Conservation (phyloP, 2,888 invertebrate genomes). For the Ophioninae sp. region DNA sequence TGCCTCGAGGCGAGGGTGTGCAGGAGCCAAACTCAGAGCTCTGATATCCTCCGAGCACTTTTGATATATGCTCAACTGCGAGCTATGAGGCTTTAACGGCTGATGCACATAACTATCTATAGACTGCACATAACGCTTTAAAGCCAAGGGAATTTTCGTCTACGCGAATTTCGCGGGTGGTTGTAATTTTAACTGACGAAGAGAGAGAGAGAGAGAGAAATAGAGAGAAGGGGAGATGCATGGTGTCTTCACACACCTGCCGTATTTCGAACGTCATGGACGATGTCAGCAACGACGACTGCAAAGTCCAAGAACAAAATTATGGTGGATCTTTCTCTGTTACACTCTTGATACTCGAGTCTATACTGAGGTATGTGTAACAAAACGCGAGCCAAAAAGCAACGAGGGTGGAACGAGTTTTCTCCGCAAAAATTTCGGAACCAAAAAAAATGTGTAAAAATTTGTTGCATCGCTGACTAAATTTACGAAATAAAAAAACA, state of each 20-base stretch:
- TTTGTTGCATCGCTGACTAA: neutral
- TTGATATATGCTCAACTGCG: slow-evolving; percentile 60
- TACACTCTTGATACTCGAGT: neutral
- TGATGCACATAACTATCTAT: slow-evolving; percentile 30
- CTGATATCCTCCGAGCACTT: slow-evolving; percentile 51
- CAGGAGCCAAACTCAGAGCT: slow-evolving; percentile 14
- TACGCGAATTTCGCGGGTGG: slow-evolving; percentile 46
- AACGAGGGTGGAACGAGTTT: slow-evolving; percentile 46
- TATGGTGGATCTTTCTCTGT: slow-evolving; percentile 48
- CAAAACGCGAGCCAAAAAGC: slow-evolving; percentile 17
- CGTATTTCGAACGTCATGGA: slow-evolving; percentile 37
- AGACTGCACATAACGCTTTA: slow-evolving; percentile 20
- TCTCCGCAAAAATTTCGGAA: slow-evolving; percentile 22
- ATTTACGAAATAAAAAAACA: neutral
- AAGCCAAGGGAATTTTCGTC: slow-evolving; percentile 42
- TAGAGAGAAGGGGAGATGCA: slow-evolving; percentile 35
- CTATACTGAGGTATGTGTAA: slow-evolving; percentile 20
- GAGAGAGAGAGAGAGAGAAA: slow-evolving; percentile 18
- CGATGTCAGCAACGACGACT: slow-evolving; percentile 47
- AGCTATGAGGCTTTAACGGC: slow-evolving; percentile 36
- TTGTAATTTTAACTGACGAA: slow-evolving; percentile 63
- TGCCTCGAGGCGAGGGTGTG: slow-evolving; percentile 49
- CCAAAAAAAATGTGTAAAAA: slow-evolving; percentile 8
- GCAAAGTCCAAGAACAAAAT: slow-evolving; percentile 60
- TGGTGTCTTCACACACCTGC: slow-evolving; percentile 59